Evolutionary conservation across 1,140 invertebrate species (phyloP).

Genomic region (Magallana angulata): DNA sequence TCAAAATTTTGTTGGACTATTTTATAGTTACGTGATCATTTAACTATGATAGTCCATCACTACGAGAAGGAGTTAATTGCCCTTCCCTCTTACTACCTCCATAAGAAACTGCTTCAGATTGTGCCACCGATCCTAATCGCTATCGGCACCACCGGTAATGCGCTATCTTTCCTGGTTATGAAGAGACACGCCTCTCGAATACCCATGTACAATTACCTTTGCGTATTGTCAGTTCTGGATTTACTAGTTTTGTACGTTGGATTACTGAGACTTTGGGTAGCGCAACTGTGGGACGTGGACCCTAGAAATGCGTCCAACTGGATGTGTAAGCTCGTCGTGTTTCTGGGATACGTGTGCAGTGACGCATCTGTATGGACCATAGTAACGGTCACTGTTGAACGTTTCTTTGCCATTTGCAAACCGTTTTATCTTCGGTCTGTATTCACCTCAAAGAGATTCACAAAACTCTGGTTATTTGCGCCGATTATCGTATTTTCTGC

Average conservation of each 20-base stretch:
- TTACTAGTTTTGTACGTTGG: conserved; percentile 73
- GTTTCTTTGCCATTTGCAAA: conserved; percentile 76
- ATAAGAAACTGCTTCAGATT: conserved; percentile 59
- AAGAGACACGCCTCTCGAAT: conserved; percentile 60
- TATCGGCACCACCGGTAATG: conserved; percentile 76
- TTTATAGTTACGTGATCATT: too few relatives aligned
- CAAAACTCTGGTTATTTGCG: conserved; percentile 64
- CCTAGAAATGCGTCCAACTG: conserved; percentile 62
- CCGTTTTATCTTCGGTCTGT: conserved; percentile 65
- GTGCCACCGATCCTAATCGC: conserved; percentile 72
- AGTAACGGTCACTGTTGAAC: conserved; percentile 78
- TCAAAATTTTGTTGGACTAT: too few relatives aligned
- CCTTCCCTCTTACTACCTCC: neutral
- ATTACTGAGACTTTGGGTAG: conserved; percentile 74
- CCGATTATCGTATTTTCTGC: conserved; percentile 63
- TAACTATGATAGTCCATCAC: conserved; percentile 1
- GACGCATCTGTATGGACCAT: conserved; percentile 78
- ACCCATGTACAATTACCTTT: conserved; percentile 74
- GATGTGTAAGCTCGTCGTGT: conserved; percentile 73
- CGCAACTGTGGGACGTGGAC: conserved; percentile 66
- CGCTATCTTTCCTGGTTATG: conserved; percentile 72
- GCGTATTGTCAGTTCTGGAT: conserved; percentile 73
- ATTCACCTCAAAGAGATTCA: conserved; percentile 72
- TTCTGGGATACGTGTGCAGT: conserved; percentile 73
- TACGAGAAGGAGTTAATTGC: neutral